These are phyloP conservation scores for Sesia bembeciformis DNA, from an alignment of 2,888 invertebrate species.

Conservation along the genomic window DNA sequence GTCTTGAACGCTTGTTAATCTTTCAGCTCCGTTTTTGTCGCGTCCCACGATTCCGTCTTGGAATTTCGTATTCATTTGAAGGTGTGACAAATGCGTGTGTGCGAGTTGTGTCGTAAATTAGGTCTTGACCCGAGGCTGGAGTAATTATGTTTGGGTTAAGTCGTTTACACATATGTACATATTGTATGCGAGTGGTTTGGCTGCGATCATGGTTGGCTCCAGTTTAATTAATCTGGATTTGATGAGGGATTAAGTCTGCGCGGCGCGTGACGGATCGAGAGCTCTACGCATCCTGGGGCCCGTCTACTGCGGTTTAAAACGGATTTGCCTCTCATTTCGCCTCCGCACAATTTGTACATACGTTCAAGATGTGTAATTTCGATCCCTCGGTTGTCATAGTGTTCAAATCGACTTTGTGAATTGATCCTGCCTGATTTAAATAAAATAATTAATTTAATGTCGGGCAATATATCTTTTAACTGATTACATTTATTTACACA, in stretches of 20 bases:
- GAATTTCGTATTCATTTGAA: background rate
- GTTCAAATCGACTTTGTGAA: background rate
- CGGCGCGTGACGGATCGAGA: constrained; percentile 67
- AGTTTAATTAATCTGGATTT: constrained; percentile 71
- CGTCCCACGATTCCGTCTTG: background rate
- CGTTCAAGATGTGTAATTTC: constrained; percentile 40
- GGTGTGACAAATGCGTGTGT: background rate
- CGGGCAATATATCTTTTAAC: background rate
- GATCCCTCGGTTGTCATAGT: constrained; percentile 7
- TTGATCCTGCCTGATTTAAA: background rate
- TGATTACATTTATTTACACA: constrained; percentile 1
- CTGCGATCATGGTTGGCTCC: constrained; percentile 48
- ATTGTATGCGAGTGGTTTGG: constrained; percentile 41
- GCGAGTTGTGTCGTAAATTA: background rate
- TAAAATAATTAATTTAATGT: background rate
- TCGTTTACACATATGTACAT: constrained; percentile 21
- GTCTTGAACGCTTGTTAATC: constrained; percentile 50
- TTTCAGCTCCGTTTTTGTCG: constrained; percentile 16
- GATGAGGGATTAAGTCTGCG: constrained; percentile 67
- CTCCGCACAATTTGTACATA: constrained; percentile 57
- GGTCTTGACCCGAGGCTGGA: background rate
- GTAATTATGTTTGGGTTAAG: background rate
- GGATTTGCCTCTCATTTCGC: constrained; percentile 59
- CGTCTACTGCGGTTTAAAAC: constrained; percentile 60
- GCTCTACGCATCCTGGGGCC: constrained; percentile 33